phyloP scores from a whole-genome alignment of 2,797 vertebrate species.

The Eulemur coronatus region DNA sequence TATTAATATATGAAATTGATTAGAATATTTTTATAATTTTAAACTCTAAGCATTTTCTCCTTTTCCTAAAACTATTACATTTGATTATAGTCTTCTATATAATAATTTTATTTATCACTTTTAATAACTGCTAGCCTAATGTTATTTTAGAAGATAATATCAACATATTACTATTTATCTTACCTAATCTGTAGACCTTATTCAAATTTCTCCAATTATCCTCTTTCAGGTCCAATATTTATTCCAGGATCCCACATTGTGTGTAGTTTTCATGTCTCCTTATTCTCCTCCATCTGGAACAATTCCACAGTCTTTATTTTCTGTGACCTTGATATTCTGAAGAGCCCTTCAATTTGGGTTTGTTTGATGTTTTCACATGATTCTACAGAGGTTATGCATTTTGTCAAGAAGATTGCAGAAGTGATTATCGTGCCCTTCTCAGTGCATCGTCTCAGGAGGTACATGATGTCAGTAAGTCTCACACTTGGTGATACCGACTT shows the following conservation, averaged over 20 bases:
- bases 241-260: background rate
- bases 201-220: background rate
- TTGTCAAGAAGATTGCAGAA: background rate
- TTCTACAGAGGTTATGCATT: background rate
- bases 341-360: background rate
- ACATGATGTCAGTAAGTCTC: background rate
- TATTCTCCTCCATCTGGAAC: background rate
- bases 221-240: background rate
- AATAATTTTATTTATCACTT: slow-evolving; percentile 2
- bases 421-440: background rate
- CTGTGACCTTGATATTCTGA: background rate
- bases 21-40: background rate
- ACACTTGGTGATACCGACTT: background rate
- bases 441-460: background rate
- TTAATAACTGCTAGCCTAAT: background rate
- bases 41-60: background rate
- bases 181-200: background rate
- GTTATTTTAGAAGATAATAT: background rate
- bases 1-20: background rate
- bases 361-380: background rate
- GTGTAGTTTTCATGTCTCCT: background rate
- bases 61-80: background rate
- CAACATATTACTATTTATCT: background rate
- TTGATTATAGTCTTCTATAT: background rate
- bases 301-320: slow-evolving; percentile 17